Base-by-base conservation (phyloP, 2,888 invertebrate species). In the Rhagium mordax region DNA sequence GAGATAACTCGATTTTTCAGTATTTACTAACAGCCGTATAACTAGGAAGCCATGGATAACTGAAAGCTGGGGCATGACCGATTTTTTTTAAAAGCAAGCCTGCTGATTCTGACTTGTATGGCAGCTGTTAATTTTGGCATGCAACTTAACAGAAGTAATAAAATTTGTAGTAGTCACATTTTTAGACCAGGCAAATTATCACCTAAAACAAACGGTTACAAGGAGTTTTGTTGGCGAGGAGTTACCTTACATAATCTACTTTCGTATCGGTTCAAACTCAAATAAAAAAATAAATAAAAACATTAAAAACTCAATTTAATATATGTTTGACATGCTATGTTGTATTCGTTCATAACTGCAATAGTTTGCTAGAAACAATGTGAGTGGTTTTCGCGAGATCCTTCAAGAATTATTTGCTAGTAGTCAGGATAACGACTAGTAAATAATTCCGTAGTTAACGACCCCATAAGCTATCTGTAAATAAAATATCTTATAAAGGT, bases 1-100 rank as follows among this genome's bases (percentile, higher is more conserved):
- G 33, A 20, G 7, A 47, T 21, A 61, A 61, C 61, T 61, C 61
- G 61, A 61, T 61, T 61, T 61, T 61, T 61, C 61, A 61, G 61
- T 61, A 20, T 59, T 27, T 4, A 47, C 20, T 61, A 47, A 41
- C 61, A 61, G 61, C 61, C 47, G 61, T 24, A 61, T 61, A 61
- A 47, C 61, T 61, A 61, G 47, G 41, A 61, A 61, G 61, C 61
- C 20, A 61, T 61, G 61, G 47, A n/a, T 61, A 61, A 18, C 47
- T 48, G 47, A 47, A 61, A 61, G 61, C 61, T 61, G 61, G 47
- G 20, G 18, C 47, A 41, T 24, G 20, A 47, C 61, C 41, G 61
- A 33, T 41, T 60, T 33, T 18, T 1, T 18, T 41, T 33, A 60
- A 61, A 61, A 61, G 61, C 61, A 47, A 61, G 61, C 61, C 18